Evolutionary conservation across 1,140 invertebrate species (phyloP).

Genomic region (Drosophila grimshawi): DNA sequence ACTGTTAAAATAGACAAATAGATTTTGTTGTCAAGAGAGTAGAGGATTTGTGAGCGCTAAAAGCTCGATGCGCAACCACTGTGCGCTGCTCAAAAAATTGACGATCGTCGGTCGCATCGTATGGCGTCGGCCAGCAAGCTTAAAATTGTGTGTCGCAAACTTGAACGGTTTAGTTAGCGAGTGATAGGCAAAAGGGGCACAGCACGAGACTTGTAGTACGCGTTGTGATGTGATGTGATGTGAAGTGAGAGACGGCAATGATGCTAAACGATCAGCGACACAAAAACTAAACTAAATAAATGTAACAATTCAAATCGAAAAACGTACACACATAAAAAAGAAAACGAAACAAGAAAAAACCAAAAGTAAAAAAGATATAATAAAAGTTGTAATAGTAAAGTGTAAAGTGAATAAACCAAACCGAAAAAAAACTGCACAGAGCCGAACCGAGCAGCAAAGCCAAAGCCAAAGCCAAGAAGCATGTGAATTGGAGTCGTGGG

Average conservation of each 20-base stretch:
- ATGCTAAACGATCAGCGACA: slow-evolving; percentile 25
- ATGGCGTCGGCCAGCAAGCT: slow-evolving; percentile 37
- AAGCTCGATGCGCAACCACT: slow-evolving; percentile 17
- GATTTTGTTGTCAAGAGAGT: neutral
- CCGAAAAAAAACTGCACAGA: slow-evolving; percentile 17
- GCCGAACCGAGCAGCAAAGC: neutral
- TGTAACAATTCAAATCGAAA: slow-evolving; percentile 35
- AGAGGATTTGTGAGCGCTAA: neutral
- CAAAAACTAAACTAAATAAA: slow-evolving; percentile 38
- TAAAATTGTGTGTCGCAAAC: slow-evolving; percentile 63
- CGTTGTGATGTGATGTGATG: slow-evolving; percentile 40
- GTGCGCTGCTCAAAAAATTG: slow-evolving; percentile 34
- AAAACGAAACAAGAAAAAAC: slow-evolving; percentile 3
- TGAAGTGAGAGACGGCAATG: slow-evolving; percentile 22
- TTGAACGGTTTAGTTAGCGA: slow-evolving; percentile 61
- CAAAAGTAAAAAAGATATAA: slow-evolving; percentile 8
- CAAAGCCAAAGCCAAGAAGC: slow-evolving; percentile 21
- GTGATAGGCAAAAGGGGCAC: slow-evolving; percentile 50
- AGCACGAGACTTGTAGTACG: slow-evolving; percentile 27
- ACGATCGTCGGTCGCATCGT: slow-evolving; percentile 20
- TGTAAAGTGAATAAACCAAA: slow-evolving; percentile 44
- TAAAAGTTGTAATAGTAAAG: slow-evolving; percentile 33
- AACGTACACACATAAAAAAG: neutral
- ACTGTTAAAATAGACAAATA: too few species aligned
- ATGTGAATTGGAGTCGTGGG: slow-evolving; percentile 36